Evolutionary conservation across 2,113 vertebrate species (phyloP).

Genomic region (Turnix velox): DNA sequence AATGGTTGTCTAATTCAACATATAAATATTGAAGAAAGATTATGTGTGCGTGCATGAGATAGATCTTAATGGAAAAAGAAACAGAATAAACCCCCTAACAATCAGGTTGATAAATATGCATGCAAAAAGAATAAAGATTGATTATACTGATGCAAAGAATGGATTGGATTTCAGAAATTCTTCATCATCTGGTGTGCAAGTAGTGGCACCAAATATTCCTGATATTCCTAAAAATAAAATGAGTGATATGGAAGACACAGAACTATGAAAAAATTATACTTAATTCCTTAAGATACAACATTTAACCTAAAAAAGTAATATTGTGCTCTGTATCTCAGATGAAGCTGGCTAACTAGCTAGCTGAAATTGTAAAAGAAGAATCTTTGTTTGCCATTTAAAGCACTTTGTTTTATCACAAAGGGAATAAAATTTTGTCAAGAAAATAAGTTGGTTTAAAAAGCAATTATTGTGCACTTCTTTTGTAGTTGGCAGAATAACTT

Average conservation of each 20-base stretch:
- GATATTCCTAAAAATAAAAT: not conserved
- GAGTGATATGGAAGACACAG: not conserved
- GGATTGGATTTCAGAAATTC: conserved; percentile 4
- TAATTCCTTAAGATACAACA: not conserved
- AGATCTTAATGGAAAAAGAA: not conserved
- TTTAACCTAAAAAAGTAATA: not conserved
- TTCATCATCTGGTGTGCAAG: not conserved
- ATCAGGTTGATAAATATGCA: not conserved
- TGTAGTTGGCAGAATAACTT: conserved; percentile 44
- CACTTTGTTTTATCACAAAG: not conserved
- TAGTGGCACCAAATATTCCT: not conserved
- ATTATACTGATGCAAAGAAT: not conserved
- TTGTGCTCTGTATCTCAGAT: not conserved
- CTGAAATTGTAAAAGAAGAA: not conserved
- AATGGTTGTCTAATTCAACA: not conserved
- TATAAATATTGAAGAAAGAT: not conserved
- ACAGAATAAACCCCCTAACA: not conserved
- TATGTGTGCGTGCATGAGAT: not conserved
- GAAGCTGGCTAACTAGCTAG: not conserved
- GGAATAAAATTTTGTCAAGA: not conserved
- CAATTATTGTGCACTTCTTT: not conserved
- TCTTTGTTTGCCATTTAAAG: not conserved
- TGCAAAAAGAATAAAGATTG: conserved; percentile 27
- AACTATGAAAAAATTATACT: not conserved
- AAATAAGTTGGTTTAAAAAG: not conserved